Evolutionary conservation across 2,113 vertebrate genomes (phyloP).

Genomic region (Sisor rabdophorus): DNA sequence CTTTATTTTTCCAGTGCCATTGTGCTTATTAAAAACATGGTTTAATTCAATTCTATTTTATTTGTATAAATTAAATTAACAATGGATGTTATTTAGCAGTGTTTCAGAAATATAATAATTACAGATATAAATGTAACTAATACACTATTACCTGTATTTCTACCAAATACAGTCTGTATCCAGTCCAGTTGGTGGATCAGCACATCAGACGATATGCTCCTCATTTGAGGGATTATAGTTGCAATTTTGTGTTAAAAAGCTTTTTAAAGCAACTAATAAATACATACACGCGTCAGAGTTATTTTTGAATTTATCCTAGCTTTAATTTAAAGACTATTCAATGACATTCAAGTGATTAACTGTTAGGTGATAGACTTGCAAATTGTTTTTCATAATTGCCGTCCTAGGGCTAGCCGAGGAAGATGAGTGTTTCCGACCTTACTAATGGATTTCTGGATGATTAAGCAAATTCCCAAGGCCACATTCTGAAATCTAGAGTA

Average conservation of each 20-base stretch:
- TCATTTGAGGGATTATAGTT: too few species aligned
- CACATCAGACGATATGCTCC: too few species aligned
- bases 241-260: neutral
- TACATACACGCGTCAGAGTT: neutral
- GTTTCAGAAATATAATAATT: too few species aligned
- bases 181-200: too few species aligned
- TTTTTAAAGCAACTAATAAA: neutral
- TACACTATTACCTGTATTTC: too few species aligned
- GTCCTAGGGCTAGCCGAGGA: neutral
- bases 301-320: neutral
- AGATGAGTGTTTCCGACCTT: neutral
- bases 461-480: neutral
- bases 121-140: too few species aligned
- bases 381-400: neutral
- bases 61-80: too few species aligned
- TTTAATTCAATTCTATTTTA: too few species aligned
- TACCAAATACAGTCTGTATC: too few species aligned
- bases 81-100: too few species aligned
- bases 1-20: too few species aligned
- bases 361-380: neutral
- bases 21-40: too few species aligned
- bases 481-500: neutral
- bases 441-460: neutral
- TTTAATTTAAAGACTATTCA: neutral
- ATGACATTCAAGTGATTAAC: neutral